Evolutionary conservation across 1,140 invertebrate genomes (phyloP), one percentile per base, ranked within the genome.

Genomic region (Thaumetopoea pityocampa): DNA sequence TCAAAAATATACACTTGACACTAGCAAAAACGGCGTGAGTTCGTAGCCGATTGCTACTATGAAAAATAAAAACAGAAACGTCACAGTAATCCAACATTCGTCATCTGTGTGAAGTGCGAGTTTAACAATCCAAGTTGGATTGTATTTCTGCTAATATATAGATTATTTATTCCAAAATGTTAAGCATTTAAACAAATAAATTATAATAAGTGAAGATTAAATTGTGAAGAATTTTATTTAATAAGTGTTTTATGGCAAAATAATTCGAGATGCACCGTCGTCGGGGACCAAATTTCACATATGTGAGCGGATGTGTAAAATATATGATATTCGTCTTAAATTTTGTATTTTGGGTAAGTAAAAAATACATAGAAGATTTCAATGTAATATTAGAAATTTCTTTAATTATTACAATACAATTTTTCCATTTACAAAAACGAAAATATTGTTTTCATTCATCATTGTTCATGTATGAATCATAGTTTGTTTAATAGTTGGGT

Each of bases 271-370:
- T 88, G 83, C 87, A 89, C 63, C 73, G 87, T 18, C 80, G 86
- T 20, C 70, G 86, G 44, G 85, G 83, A 24, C 78, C 87, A 26
- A 88, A 89, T 55, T 89, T 88, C 58, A 89, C 87, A 2, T 94
- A 94, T 74, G 93, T 95, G 35, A 96, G 93, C 66, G 92, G 94
- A n/a, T 96, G 94, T 80, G 93, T 96, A 4, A 97, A 97, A 83
- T 97, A 96, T 71, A 92, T 96, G 88, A 95, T 97, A 76, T 97
- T 97, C 85, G 87, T 96, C 70, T 88, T 96, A 41, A 97, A 97
- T 86, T 96, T 97, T 79, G 86, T 96, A 49, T 96, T 96, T 84
- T 97, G 95, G 95, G 94, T 95, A 83, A 90, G 90, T 86, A 28
- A 34, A n/a, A n/a, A n/a, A n/a, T n/a, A n/a, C n/a, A n/a, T n/a